Conservation (phyloP, 2,888 invertebrate genomes). For the Herminia tarsipennalis region DNA sequence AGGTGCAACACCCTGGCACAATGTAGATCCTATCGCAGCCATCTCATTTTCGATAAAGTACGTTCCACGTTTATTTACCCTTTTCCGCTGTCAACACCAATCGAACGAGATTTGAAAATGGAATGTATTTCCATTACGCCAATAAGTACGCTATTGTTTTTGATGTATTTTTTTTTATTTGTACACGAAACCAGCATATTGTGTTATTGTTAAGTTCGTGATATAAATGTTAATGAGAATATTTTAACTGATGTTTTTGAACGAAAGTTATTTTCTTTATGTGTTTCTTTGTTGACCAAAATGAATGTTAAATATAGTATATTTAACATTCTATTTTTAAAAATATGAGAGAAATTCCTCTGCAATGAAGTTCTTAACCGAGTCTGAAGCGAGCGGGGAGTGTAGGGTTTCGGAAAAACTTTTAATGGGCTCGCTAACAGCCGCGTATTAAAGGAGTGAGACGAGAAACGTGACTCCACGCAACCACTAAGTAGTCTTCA, state of each 20-base stretch:
- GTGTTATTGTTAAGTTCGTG: conserved; percentile 13
- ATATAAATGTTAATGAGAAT: background rate
- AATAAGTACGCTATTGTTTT: no score
- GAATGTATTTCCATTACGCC: conserved; percentile 15
- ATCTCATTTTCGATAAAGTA: conserved; percentile 30
- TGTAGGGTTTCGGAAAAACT: conserved; percentile 44
- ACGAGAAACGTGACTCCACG: conserved; percentile 9
- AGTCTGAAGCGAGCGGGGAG: conserved; percentile 19
- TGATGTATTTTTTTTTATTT: conserved; percentile 35
- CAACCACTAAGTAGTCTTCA: conserved; percentile 10
- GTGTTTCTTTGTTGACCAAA: conserved; percentile 1
- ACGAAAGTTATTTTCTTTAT: no score
- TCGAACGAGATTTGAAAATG: conserved; percentile 19
- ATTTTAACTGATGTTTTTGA: no score
- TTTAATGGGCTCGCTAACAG: conserved; percentile 56
- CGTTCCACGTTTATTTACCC: conserved; percentile 28
- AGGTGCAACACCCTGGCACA: conserved; percentile 51
- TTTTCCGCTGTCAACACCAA: conserved; percentile 23
- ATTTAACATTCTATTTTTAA: background rate
- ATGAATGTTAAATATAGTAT: conserved; percentile 1
- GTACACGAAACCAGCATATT: conserved; percentile 21
- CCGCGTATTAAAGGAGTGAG: no score
- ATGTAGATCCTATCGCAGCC: conserved; percentile 56
- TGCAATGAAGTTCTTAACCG: conserved; percentile 55
- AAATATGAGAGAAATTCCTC: conserved; percentile 41